phyloP scores from a whole-genome alignment of 2,113 vertebrate species.

The Pardalotus punctatus region DNA sequence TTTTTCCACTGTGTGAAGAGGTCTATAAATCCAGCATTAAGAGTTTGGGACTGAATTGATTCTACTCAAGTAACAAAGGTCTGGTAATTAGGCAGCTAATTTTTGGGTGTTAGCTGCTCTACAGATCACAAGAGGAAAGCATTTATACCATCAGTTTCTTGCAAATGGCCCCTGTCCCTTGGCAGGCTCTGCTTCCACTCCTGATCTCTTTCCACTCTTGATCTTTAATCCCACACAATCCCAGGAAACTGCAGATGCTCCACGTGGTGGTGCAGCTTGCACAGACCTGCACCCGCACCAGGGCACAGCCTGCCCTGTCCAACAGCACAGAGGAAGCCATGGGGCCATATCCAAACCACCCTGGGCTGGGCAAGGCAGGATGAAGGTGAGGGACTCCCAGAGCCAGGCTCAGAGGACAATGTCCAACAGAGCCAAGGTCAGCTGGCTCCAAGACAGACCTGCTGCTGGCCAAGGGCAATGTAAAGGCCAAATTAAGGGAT shows the following conservation, averaged over 20 bases:
- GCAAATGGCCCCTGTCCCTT: background rate
- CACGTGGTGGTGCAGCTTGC: background rate
- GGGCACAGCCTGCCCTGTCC: background rate
- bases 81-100: background rate
- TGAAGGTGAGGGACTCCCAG: background rate
- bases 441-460: background rate
- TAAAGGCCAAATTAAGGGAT: background rate
- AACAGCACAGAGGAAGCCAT: background rate
- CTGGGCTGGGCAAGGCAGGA: background rate
- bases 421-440: accelerated
- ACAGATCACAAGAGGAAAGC: background rate
- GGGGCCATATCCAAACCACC: background rate
- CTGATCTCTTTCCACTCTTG: background rate
- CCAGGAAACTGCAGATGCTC: background rate
- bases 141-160: background rate
- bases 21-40: background rate
- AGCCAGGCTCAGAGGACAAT: background rate
- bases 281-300: background rate
- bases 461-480: background rate
- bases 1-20: background rate
- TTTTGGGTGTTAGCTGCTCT: background rate
- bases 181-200: background rate
- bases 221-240: background rate
- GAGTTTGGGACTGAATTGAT: background rate
- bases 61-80: background rate